Evolutionary conservation across 2,888 invertebrate genomes (phyloP).

Genomic region (Busseola fusca): DNA sequence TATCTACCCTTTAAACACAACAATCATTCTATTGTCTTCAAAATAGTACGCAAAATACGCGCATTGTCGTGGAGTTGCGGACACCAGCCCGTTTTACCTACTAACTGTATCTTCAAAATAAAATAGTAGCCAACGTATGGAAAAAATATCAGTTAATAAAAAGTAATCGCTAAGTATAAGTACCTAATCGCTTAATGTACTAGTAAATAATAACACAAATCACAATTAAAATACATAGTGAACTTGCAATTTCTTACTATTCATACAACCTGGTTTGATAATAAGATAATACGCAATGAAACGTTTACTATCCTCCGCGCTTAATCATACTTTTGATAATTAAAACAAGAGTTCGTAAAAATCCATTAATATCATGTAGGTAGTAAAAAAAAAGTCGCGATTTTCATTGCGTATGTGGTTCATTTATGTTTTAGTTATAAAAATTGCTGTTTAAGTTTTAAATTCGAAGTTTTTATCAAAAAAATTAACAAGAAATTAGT

Average conservation of each 20-base stretch:
- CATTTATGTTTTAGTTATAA: too few species aligned
- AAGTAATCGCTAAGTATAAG: too few species aligned
- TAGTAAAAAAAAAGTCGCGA: too few species aligned
- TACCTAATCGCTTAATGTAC: not conserved
- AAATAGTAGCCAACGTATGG: not conserved
- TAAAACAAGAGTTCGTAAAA: not conserved
- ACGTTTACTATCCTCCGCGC: conserved; percentile 13
- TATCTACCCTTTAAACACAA: not conserved
- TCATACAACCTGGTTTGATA: conserved; percentile 8
- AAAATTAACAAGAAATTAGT: too few species aligned
- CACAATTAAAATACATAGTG: conserved; percentile 13
- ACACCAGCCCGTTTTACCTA: too few species aligned
- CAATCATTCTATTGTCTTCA: not conserved
- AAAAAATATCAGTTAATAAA: not conserved
- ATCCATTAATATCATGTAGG: too few species aligned
- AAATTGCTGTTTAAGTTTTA: too few species aligned
- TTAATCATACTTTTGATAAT: conserved; percentile 5
- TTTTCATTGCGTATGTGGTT: too few species aligned
- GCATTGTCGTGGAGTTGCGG: too few species aligned
- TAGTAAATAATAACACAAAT: conserved; percentile 6
- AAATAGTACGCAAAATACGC: too few species aligned
- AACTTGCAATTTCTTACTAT: conserved; percentile 19
- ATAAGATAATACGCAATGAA: conserved; percentile 13
- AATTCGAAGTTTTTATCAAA: too few species aligned
- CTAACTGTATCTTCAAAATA: too few species aligned